Evolutionary conservation across 2,113 vertebrate genomes (phyloP).

Genomic region (Argyrosomus japonicus): DNA sequence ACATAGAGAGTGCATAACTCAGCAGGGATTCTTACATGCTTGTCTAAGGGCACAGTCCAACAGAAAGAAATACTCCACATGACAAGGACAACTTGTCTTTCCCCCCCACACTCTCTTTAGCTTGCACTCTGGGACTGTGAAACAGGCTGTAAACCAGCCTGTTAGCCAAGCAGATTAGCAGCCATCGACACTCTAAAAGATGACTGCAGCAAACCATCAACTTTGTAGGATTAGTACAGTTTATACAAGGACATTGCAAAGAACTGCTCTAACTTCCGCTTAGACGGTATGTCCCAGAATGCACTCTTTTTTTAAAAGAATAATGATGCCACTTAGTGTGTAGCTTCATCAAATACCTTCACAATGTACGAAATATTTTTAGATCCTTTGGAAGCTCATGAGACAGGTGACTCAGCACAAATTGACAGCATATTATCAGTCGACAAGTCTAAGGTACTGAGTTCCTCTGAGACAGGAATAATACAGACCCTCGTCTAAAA

Average conservation of each 20-base stretch:
- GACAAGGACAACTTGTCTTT: conserved; percentile 69
- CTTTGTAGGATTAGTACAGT: conserved; percentile 19
- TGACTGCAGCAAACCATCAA: conserved; percentile 13
- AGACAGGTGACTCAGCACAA: conserved; percentile 69
- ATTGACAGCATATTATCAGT: conserved; percentile 61
- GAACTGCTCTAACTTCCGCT: conserved; percentile 9
- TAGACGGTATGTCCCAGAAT: conserved; percentile 26
- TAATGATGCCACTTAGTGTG: conserved; percentile 18
- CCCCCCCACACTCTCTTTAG: conserved; percentile 45
- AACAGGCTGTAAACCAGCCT: conserved; percentile 35
- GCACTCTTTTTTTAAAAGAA: conserved; percentile 18
- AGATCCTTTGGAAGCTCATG: conserved; percentile 48
- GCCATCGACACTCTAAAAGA: conserved; percentile 51
- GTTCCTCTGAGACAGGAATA: conserved; percentile 58
- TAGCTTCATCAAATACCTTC: conserved; percentile 38
- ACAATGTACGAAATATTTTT: conserved; percentile 64
- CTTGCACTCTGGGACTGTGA: conserved; percentile 19
- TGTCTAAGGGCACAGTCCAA: conserved; percentile 51
- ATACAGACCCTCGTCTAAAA: conserved; percentile 64
- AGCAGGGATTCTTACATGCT: conserved; percentile 52
- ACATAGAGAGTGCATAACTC: conserved; percentile 54
- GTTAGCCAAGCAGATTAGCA: conserved; percentile 43
- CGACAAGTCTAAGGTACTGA: conserved; percentile 33
- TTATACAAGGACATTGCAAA: conserved; percentile 44
- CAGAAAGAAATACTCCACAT: conserved; percentile 48